A percentile compares a stretch with the other conserved stretches of the same genome.
Evolutionary conservation across 2,113 vertebrate genomes (phyloP).

Genomic region (Ginglymostoma cirratum): DNA sequence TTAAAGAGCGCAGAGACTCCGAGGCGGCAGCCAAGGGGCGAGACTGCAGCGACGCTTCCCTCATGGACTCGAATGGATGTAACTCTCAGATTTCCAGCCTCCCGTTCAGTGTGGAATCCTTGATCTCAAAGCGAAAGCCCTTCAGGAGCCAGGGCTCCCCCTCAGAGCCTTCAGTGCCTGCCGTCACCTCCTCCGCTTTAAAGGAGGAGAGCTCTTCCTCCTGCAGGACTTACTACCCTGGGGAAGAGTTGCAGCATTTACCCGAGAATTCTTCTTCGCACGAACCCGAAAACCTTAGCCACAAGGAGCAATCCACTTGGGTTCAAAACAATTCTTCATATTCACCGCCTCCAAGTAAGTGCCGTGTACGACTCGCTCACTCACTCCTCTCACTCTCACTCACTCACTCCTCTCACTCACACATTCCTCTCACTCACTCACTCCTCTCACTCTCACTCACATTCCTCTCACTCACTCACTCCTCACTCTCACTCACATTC

Average conservation of each 20-base stretch:
- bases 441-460: too few species aligned
- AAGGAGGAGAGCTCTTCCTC: conserved; percentile 46
- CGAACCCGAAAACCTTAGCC: conserved; percentile 47
- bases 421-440: too few species aligned
- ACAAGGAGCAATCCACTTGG: conserved; percentile 51
- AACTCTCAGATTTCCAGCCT: conserved; percentile 53
- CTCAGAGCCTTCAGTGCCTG: conserved; percentile 42
- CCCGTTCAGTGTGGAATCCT: conserved; percentile 68
- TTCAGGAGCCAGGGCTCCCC: conserved; percentile 43
- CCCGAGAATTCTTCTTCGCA: conserved; percentile 47
- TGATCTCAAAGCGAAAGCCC: conserved; percentile 54
- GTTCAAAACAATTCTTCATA: conserved; percentile 52
- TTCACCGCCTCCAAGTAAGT: conserved; percentile 59
- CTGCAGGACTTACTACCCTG: conserved; percentile 47
- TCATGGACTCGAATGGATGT: conserved; percentile 45
- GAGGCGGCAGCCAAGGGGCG: conserved; percentile 46
- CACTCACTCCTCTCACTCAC: too few species aligned
- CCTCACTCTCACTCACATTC: too few species aligned
- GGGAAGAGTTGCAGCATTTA: conserved; percentile 50
- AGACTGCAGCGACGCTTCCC: not conserved
- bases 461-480: too few species aligned
- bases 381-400: not conserved
- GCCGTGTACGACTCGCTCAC: not conserved
- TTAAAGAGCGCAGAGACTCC: conserved; percentile 44
- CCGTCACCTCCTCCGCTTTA: conserved; percentile 42